phyloP scores from a whole-genome alignment of 2,797 vertebrate species.

The Phaenicophaeus curvirostris region DNA sequence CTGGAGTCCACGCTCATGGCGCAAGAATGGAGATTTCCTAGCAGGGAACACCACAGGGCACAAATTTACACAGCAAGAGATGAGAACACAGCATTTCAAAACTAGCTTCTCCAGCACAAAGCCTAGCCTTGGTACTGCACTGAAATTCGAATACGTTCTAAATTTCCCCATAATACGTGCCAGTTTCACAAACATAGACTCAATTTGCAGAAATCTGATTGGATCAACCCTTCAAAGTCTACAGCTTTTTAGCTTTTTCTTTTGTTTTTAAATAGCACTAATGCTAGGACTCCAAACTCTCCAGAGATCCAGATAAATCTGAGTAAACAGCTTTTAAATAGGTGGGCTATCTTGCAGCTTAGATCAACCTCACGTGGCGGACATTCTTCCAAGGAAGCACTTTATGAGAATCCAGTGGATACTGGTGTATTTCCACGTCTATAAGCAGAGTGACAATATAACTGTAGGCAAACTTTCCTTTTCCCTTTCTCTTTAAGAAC shows the following conservation, averaged over 20 bases:
- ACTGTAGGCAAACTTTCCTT: neutral
- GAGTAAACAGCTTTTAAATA: neutral
- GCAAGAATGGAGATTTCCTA: neutral
- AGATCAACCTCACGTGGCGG: neutral
- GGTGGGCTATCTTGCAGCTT: neutral
- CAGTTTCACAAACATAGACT: neutral
- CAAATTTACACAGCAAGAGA: neutral
- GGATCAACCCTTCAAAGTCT: neutral
- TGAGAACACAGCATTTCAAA: neutral
- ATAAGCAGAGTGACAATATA: neutral
- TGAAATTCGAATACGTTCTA: neutral
- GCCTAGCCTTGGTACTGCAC: neutral
- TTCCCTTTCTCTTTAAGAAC: neutral
- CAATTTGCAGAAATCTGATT: neutral
- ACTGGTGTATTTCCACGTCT: neutral
- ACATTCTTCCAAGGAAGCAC: neutral
- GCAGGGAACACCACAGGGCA: neutral
- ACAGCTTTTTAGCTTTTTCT: neutral
- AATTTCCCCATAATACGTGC: accelerated
- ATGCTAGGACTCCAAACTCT: neutral
- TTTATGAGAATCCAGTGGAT: neutral
- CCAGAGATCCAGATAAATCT: too few species aligned
- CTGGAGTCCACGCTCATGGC: accelerated
- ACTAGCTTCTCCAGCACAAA: neutral
- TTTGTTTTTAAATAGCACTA: neutral